Evolutionary conservation across 2,888 invertebrate genomes (phyloP), one percentile per base, ranked within the genome.

Genomic region (Apamea crenata): DNA sequence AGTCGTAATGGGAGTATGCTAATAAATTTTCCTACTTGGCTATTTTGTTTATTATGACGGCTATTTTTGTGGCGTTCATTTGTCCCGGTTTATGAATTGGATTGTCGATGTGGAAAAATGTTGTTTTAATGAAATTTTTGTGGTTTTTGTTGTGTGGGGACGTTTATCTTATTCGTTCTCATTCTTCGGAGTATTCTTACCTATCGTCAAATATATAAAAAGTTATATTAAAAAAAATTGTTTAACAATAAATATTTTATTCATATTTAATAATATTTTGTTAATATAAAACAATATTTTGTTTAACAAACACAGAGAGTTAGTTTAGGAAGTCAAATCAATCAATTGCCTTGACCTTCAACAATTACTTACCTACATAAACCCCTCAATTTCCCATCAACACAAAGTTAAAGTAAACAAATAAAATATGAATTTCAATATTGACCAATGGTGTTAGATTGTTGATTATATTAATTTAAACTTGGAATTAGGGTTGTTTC

Each of bases 1-100:
- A 82, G 77, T 77, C 91, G 91, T 91, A 93, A 93, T 91, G 90
- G 87, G 90, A 93, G 93, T 93, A 93, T 92, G 92, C 90, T 94
- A 94, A 94, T 94, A 94, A 93, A 92, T 93, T 91, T 82, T 88
- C 89, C 88, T 91, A 82, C 78, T 88, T 81, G 73, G 84, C 74
- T 88, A 89, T 88, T 87, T 88, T 81, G 88, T 88, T 89, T 85
- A 88, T 86, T 89, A 85, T 81, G 86, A 85, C 83, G 69, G 71
- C 81, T 78, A 80, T 83, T 85, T 80, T 75, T 84, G 85, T 70
- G 84, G 82, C 67, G 7, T 69, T 61, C 73, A 78, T 86, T 88
- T 89, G 80, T 82, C 78, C 77, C 73, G 18, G 68, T 74, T 88
- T 84, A 81, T 87, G 86, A 89, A 89, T 87, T 89, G 69, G 66